Base-by-base conservation (phyloP, 2,113 vertebrate genomes). In the Eulemur rufifrons region DNA sequence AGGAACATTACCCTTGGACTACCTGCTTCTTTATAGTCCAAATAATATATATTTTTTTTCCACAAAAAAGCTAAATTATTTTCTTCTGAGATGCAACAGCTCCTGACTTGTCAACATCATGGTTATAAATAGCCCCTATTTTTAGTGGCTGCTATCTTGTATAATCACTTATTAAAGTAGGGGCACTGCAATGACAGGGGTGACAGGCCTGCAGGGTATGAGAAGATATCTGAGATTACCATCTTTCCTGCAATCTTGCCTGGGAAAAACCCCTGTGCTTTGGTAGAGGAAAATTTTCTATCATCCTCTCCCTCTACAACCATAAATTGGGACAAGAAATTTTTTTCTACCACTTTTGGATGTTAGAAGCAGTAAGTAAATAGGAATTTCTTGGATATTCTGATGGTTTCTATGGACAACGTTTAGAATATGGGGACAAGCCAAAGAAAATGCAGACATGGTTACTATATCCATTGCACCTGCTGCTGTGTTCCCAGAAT, bases 1-100 rank as follows among this genome's bases (percentile, higher is more conserved):
- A 4, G 59, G 37, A 88, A 73, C 13, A 74, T 63, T 86, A 66
- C 15, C 15, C 34, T 23, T 45, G 27, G 21, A 91, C 42, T 42
- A 69, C 23, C 45, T 88, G 1, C 69, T 88, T 93, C 74, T 59
- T 80, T 71, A 73, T n/a, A 74, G 37, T 74, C 37, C n/a, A 56
- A 10, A 56, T 91, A 89, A 94, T 27, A 42, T 42, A 15, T 91
- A 61, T 12, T 15, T 54, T 56, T 94, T 89, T 52, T 59, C 25
- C 12, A 27, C 89, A 56, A 81, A 85, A 93, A 81, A 85, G 32
- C 29, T 59, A 71, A 86, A 66, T 93, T 95, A 20, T 74, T 96
- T 78, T 34, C 56, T 68, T 96, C 61, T 85, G 29, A 84, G 54
- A 47, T 34, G 8, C 3, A 83, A 18, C 18, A 59, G 25, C 12